Evolutionary conservation across 2,888 invertebrate genomes (phyloP).

Genomic region (Lottia gigantea): DNA sequence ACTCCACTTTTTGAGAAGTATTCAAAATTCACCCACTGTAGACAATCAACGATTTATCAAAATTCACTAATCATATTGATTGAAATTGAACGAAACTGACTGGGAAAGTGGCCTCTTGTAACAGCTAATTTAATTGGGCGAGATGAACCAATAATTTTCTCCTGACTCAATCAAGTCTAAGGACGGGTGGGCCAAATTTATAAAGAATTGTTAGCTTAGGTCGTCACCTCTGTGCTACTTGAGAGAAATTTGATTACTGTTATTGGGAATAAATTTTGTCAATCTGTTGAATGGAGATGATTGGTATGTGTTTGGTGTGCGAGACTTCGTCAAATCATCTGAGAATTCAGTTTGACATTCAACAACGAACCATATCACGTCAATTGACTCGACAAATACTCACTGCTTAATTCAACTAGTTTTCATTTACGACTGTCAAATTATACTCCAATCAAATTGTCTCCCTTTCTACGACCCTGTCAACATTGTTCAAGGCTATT

Average conservation of each 20-base stretch:
- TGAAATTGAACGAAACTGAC: not conserved
- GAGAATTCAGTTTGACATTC: constrained; percentile 18
- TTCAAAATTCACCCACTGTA: not conserved
- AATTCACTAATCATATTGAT: constrained; percentile 9
- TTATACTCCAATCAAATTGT: constrained; percentile 2
- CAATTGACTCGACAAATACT: not conserved
- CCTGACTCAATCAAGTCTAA: constrained; percentile 20
- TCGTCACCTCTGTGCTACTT: constrained; percentile 16
- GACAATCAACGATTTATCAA: constrained; percentile 3
- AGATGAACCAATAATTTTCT: constrained; percentile 18
- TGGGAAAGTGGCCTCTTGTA: constrained; percentile 5
- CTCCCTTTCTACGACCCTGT: not conserved
- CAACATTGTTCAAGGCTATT: constrained; percentile 1
- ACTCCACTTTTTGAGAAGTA: no score
- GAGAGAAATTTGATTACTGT: constrained; percentile 23
- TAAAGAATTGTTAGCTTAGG: constrained; percentile 14
- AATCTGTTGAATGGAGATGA: constrained; percentile 20
- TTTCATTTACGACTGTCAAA: constrained; percentile 6
- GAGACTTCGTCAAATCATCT: constrained; percentile 2
- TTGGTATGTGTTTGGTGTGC: constrained; percentile 15
- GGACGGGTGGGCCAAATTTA: constrained; percentile 17
- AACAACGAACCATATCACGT: constrained; percentile 14
- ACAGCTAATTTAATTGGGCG: constrained; percentile 22
- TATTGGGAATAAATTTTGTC: constrained; percentile 20
- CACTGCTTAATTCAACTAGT: not conserved